Evolutionary conservation across 1,140 invertebrate species (phyloP).

Genomic region (Andrena cerasifolii): DNA sequence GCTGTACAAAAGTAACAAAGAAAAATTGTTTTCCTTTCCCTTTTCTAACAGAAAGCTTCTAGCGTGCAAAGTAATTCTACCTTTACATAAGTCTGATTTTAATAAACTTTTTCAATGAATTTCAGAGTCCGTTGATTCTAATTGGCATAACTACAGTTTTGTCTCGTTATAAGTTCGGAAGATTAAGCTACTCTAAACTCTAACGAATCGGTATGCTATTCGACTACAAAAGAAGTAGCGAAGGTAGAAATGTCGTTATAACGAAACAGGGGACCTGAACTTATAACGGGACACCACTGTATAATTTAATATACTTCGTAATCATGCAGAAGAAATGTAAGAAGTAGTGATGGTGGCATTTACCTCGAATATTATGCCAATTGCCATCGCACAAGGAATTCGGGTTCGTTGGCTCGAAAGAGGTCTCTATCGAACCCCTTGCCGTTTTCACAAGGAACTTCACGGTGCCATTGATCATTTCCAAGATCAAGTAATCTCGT

Average conservation of each 20-base stretch:
- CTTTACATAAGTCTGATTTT: no score
- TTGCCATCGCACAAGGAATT: constrained; percentile 94
- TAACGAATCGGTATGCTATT: constrained; percentile 1
- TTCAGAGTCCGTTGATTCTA: no score
- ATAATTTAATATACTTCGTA: no score
- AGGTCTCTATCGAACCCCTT: constrained; percentile 89
- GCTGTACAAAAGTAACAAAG: constrained; percentile 82
- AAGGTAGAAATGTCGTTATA: no score
- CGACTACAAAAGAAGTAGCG: not conserved
- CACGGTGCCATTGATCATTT: constrained; percentile 93
- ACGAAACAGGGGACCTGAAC: no score
- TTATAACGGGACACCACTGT: not conserved
- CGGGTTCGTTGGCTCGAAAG: constrained; percentile 87
- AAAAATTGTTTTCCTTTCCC: not conserved
- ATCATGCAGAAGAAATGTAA: no score
- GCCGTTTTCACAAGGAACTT: constrained; percentile 93
- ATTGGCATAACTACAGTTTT: no score
- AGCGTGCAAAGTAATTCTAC: no score
- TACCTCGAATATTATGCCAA: constrained; percentile 95
- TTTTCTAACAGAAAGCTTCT: no score
- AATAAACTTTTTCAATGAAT: no score
- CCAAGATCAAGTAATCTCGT: constrained; percentile 92
- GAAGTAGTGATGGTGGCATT: no score
- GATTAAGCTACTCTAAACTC: constrained; percentile 66
- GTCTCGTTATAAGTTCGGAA: no score